Evolutionary conservation across 2,113 vertebrate species (phyloP), one percentile per base, ranked within the genome.

Genomic region (Upupa epops): DNA sequence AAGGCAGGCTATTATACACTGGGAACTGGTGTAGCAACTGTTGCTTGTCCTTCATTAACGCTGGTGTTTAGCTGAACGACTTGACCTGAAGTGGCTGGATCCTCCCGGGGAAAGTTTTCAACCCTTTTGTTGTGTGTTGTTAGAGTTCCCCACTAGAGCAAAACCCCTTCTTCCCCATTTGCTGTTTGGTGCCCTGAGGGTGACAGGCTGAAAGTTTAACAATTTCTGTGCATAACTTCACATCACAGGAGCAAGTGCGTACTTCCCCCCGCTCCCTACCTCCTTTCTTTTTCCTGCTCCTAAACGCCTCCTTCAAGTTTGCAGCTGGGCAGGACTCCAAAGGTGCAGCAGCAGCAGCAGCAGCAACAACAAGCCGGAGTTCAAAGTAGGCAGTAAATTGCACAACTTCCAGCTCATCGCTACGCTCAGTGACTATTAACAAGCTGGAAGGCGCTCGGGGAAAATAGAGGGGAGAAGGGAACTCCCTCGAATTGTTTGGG

Each of bases 301-400:
- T 89, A 95, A 97, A 96, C 71, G 95, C 97, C 96, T 97, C 96
- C 96, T 97, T 86, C 52, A 81, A 95, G 95, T 90, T 92, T 90
- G 94, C 83, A 96, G 93, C 78, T 97, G 97, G 98, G 97, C 97
- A 97, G 96, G 93, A 93, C 96, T 98, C 98, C 98, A 97, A 97
- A 98, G 97, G 96, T 94, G n/a, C 11, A 42, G 95, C 96, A 96
- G 96, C 95, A 97, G 90, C 11, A 42, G 95, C 96, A 96, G 96
- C 95, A 97, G 90, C 96, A 97, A 95, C 96, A 97, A 95, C 93
- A 93, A 96, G 40, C 92, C 90, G 95, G 96, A 96, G 96, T 97
- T 98, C 97, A 97, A 97, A 98, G 97, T 97, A 96, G 97, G 95
- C 95, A 93, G 95, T 84, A 96, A 94, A 95, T 98, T 98, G 96